Evolutionary conservation across 2,797 vertebrate species (phyloP), one percentile per base, ranked within the genome.

Genomic region (Macropus fuliginosus): DNA sequence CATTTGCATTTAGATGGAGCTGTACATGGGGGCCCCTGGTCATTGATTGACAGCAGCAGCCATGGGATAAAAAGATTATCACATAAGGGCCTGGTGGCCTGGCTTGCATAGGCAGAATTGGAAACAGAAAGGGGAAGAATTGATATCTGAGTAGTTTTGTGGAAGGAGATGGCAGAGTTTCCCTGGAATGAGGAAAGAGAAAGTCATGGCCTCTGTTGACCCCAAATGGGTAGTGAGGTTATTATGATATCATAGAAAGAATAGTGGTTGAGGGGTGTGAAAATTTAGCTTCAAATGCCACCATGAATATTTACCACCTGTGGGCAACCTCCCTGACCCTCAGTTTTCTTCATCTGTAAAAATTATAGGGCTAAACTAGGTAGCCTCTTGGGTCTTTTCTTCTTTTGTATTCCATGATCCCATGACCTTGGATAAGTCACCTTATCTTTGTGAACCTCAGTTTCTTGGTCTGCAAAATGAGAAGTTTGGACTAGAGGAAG

Each of bases 1-100:
- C 98, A 99, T 99, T 99, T 99, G 98, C 99, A 99, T 99, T 99
- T 99, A 99, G 98, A 99, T 99, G 98, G 98, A 98, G 98, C 98
- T 98, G 98, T 98, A 94, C 91, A 92, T 95, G 92, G 97, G 93
- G 97, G 93, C 96, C 97, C 96, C 96, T 96, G 40, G 96, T 98
- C 96, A 94, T 97, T 98, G 98, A 97, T 97, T 98, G 98, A 98
- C 98, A 98, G 98, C 97, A 97, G 98, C 97, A 98, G 97, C 98
- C 96, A n/a, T 95, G 97, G 97, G 98, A 98, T 98, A 98, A 98
- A 98, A 98, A 98, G 98, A 98, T 97, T 97, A 98, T 98, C 97
- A 96, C 96, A 96, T 98, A 98, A 98, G 98, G 40, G 21, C 74
- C 40, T 98, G 98, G 97, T 97, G 92, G 97, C 97, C 98, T 97